Evolutionary conservation across 1,140 invertebrate genomes (phyloP).

Genomic region (Dufourea novaeangliae): DNA sequence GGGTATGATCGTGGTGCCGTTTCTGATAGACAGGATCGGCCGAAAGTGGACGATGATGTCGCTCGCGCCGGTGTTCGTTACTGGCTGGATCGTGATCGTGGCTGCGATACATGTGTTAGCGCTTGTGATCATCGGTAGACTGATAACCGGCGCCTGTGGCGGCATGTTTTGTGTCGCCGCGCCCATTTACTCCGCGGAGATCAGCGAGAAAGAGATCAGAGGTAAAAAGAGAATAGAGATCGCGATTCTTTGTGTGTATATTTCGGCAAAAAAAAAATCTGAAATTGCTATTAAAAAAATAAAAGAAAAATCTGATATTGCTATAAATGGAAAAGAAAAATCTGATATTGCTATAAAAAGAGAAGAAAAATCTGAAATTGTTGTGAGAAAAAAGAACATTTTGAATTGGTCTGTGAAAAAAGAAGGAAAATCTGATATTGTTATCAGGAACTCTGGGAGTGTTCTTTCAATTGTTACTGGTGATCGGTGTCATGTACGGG

Average conservation of each 20-base stretch:
- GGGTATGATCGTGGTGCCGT: constrained; percentile 78
- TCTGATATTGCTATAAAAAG: too few species aligned
- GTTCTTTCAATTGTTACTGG: constrained; percentile 81
- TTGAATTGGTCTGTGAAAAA: neutral
- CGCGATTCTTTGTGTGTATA: neutral
- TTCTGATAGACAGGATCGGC: constrained; percentile 81
- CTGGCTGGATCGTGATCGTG: constrained; percentile 81
- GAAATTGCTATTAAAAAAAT: too few species aligned
- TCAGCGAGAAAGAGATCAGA: constrained; percentile 81
- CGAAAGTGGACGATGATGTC: constrained; percentile 80
- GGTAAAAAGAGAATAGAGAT: constrained; percentile 71
- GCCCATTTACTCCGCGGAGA: constrained; percentile 83
- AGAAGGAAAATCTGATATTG: too few species aligned
- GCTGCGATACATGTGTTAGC: constrained; percentile 67
- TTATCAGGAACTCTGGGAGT: constrained; percentile 77
- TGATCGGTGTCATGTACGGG: constrained; percentile 80
- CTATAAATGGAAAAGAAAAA: too few species aligned
- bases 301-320: too few species aligned
- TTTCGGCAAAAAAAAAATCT: too few species aligned
- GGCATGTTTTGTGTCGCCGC: constrained; percentile 82
- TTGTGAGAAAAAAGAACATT: neutral
- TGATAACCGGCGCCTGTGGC: constrained; percentile 81
- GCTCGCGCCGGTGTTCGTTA: constrained; percentile 77
- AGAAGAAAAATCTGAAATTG: too few species aligned
- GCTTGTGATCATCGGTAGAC: constrained; percentile 75